A percentile compares a stretch with the other conserved stretches of the same genome.
These are phyloP conservation scores for Noctua fimbriata DNA, from an alignment of 2,888 invertebrate species.

Conservation along the genomic window DNA sequence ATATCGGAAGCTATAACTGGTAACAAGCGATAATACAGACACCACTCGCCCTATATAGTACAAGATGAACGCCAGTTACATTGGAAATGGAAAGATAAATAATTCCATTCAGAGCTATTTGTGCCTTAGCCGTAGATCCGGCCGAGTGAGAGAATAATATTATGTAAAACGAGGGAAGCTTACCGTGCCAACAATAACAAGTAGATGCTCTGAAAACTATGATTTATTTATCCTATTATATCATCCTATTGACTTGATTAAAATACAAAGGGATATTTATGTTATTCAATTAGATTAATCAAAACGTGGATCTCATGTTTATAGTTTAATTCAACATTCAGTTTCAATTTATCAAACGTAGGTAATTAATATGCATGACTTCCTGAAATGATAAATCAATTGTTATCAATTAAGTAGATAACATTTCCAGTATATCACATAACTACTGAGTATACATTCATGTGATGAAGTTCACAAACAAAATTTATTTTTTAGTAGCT, in stretches of 20 bases:
- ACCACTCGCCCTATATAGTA: slow-evolving; percentile 70
- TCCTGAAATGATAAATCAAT: slow-evolving; percentile 44
- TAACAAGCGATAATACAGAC: slow-evolving; percentile 65
- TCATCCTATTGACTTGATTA: slow-evolving; percentile 43
- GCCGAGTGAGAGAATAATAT: slow-evolving; percentile 64
- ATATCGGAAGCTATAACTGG: slow-evolving; percentile 68
- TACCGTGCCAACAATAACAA: slow-evolving; percentile 70
- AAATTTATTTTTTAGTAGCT: not conserved
- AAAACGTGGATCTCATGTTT: not conserved
- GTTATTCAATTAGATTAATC: slow-evolving; percentile 17
- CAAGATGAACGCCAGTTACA: slow-evolving; percentile 68
- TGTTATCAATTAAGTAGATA: slow-evolving; percentile 16
- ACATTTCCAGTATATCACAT: slow-evolving; percentile 23
- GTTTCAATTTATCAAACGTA: slow-evolving; percentile 21
- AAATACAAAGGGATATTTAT: not conserved
- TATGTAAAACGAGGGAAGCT: slow-evolving; percentile 69
- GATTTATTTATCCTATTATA: slow-evolving; percentile 56
- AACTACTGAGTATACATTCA: not conserved
- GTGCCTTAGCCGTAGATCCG: slow-evolving; percentile 64
- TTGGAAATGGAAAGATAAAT: slow-evolving; percentile 75
- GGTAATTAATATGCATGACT: slow-evolving; percentile 21
- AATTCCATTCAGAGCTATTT: slow-evolving; percentile 74
- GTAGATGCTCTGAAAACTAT: slow-evolving; percentile 59
- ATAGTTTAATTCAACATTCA: slow-evolving; percentile 13
- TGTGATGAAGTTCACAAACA: not conserved